These are phyloP conservation scores for Zaprionus inermis DNA, from an alignment of 1,140 invertebrate species.

Conservation along the genomic window DNA sequence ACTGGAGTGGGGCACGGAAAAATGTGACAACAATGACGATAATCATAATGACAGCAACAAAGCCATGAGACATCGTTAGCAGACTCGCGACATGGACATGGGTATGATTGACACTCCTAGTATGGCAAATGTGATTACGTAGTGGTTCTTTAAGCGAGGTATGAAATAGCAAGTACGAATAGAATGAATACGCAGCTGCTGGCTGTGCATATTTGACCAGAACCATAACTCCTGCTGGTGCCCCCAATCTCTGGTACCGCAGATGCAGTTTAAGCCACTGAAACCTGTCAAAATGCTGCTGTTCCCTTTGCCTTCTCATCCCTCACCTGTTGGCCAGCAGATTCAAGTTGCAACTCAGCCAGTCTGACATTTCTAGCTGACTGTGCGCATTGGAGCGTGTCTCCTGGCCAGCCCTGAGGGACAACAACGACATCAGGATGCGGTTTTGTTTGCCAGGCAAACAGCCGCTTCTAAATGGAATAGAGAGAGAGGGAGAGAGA, in stretches of 20 bases:
- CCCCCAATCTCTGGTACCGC: background rate
- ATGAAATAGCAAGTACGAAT: background rate
- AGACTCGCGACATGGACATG: background rate
- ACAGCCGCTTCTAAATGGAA: background rate
- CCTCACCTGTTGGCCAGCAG: background rate
- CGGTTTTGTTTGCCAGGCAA: conserved; percentile 4
- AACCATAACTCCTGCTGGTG: background rate
- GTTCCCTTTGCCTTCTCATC: background rate
- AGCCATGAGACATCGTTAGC: conserved; percentile 4
- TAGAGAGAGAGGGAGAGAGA: background rate
- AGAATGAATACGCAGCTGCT: background rate
- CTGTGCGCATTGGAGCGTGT: conserved; percentile 1
- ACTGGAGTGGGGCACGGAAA: background rate
- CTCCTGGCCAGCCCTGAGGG: conserved; percentile 4
- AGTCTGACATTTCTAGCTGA: conserved; percentile 1
- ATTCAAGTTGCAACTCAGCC: background rate
- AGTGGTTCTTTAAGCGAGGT: background rate
- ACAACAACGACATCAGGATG: background rate
- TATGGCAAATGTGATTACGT: background rate
- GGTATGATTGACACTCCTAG: conserved; percentile 57
- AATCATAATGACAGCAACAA: conserved; percentile 38
- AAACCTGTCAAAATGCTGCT: background rate
- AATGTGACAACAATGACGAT: conserved; percentile 36
- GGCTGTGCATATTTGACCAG: conserved; percentile 3
- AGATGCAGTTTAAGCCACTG: background rate